Base-by-base conservation (phyloP, 1,140 invertebrate species). In the Drosophila nikananu region DNA sequence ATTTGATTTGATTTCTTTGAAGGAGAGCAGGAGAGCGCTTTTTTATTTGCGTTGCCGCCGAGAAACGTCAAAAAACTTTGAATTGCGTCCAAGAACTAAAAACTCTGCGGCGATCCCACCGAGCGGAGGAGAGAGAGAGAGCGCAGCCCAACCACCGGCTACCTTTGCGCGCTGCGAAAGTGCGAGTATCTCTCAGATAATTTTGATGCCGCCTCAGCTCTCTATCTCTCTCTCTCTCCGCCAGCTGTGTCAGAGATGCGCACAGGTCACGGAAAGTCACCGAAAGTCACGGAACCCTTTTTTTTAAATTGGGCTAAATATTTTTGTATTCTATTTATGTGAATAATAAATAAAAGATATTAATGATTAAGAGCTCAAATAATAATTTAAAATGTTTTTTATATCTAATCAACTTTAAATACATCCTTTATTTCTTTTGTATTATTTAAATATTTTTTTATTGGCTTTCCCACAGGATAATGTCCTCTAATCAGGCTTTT, bases 11-110 rank as follows among this genome's bases (percentile, higher is more conserved):
- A 25, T 48, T 49, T 49, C 17, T n/a, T 27, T 49, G 5, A 49
- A n/a, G 48, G 23, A 5, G 23, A n/a, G 46, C 25, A 49, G 23
- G 7, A 49, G 52, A 15, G 52, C 42, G 57, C 19, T 61, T 19
- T 17, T 6, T 51, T 10, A 12, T 27, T 23, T 51, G 17, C 15
- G 27, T 19, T 58, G 62, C 44, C 64, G 73, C 74, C 70, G 68
- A 75, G 54, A 75, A 65, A 62, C 80, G 80, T 79, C 80, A 25
- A 75, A 79, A 70, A 84, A 61, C 62, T 59, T 68, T 72, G 81
- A 83, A 72, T 48, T 61, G 46, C 58, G 77, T 81, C 62, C 77
- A 83, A 83, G 81, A 83, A 83, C 81, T 84, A 77, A 84, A 84
- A 84, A 84, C 51, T 55, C 54, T 39, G 32, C 54, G 35, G 21